Evolutionary conservation across 2,888 invertebrate genomes (phyloP), one percentile per base, ranked within the genome.

Genomic region (Homarus gammarus): DNA sequence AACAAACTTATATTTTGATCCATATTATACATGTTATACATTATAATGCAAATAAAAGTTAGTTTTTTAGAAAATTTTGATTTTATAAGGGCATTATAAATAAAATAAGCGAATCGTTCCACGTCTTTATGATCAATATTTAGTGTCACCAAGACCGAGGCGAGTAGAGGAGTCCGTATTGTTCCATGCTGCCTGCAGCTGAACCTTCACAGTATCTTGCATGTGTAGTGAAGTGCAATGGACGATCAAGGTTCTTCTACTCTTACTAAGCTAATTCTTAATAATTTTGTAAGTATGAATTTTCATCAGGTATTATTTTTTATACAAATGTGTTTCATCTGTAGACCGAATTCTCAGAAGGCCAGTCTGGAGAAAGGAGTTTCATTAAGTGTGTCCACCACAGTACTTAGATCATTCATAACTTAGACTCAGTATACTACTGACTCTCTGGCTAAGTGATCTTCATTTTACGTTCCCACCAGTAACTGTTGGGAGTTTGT

Each of bases 21-120:
- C 31, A 49, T 51, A 49, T 79, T n/a, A n/a, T n/a, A n/a, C n/a
- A n/a, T n/a, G n/a, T 8, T 56, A 56, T 79, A 79, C 49, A 56
- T 79, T 49, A 31, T 1, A 51, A 79, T 79, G 31, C 31, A 79
- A 49, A 51, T 51, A 56, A 27, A 79, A 49, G 31, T 56, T 51
- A 79, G 31, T 31, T 79, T 27, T 51, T 15, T 79, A 79, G 49
- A 51, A 31, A 79, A 49, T 10, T 51, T 5, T 51, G 10, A 44
- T 27, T 78, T 31, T 78, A 49, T 49, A 51, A 44, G n/a, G n/a
- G n/a, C n/a, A n/a, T n/a, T n/a, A n/a, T n/a, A 81, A 31, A 81
- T 81, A 81, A 49, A 77, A 27, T n/a, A 27, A 6, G n/a, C n/a
- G n/a, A 44, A 79, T 61, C 31, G 49, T 31, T 61, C 31, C 61